A percentile compares a stretch with the other conserved stretches of the same genome.
Evolutionary conservation across 2,113 vertebrate species (phyloP).

Genomic region (Mesocricetus auratus): DNA sequence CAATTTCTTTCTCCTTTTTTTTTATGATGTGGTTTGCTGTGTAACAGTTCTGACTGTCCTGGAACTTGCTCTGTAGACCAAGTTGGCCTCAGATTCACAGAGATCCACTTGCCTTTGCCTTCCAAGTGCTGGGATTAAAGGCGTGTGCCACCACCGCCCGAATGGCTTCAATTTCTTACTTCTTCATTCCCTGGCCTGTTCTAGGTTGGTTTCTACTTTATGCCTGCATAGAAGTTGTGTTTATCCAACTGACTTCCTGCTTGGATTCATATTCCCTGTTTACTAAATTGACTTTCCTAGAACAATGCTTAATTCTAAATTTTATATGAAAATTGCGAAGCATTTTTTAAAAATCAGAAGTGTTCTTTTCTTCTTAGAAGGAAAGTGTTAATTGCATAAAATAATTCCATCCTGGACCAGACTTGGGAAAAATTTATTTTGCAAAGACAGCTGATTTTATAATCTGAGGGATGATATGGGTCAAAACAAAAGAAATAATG

Average conservation of each 20-base stretch:
- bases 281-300: conserved; percentile 49
- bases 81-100: no score
- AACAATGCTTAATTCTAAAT: conserved; percentile 47
- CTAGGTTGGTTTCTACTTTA: conserved; percentile 13
- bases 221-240: not conserved
- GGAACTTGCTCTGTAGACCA: no score
- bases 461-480: conserved; percentile 5
- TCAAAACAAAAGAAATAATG: not conserved
- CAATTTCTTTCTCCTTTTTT: not conserved
- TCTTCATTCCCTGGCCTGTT: not conserved
- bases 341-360: not conserved
- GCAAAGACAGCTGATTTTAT: conserved; percentile 63
- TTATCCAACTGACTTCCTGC: conserved; percentile 44
- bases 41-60: no score
- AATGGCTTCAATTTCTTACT: not conserved
- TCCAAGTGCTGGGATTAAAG: no score
- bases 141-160: no score
- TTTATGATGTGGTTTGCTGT: no score
- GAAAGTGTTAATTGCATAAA: not conserved
- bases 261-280: conserved; percentile 42
- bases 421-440: conserved; percentile 22
- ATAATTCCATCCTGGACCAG: conserved; percentile 4
- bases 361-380: conserved; percentile 43
- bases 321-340: conserved; percentile 48
- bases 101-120: no score